Evolutionary conservation across 30 jellyfish, hydroid and myxozoan genomes (phyloP), one percentile per base, ranked within the genome.

Genomic region (Turritopsis dohrnii): DNA sequence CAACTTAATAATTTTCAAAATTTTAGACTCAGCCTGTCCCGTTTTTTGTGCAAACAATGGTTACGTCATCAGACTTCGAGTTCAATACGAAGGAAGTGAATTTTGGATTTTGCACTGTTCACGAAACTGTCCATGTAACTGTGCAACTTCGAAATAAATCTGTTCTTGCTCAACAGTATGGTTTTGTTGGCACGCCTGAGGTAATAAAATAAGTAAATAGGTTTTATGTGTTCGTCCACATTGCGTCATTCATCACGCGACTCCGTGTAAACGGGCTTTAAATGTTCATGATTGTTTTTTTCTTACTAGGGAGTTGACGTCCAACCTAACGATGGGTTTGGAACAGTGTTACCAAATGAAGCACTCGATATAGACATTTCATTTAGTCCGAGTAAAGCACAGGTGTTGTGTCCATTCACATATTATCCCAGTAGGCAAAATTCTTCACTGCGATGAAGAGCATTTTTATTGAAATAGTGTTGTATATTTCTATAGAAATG

Each of bases 261-360:
- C n/a, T n/a, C n/a, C n/a, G n/a, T n/a, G n/a, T n/a, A n/a, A n/a
- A n/a, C n/a, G n/a, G n/a, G n/a, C n/a, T n/a, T n/a, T n/a, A n/a
- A n/a, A n/a, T n/a, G n/a, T n/a, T n/a, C n/a, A n/a, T n/a, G n/a
- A n/a, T n/a, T n/a, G n/a, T n/a, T n/a, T n/a, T n/a, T n/a, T n/a
- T n/a, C n/a, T n/a, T n/a, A n/a, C n/a, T n/a, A 93, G 98, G 81
- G 90, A 16, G 79, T 93, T 69, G 94, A 89, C 29, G 92, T 94
- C 41, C 99, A 94, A 66, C 99, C 99, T 20, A 89, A 88, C 79
- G 99, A 94, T 83, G 99, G 99, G 7, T 94, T 94, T 74, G 99
- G 99, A 23, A 88, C 96, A 21, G 65, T 94, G 21, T 87, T 94
- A 9, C 99, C 99, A 23, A 90, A 94, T 66, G 96, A 94, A 71